Conservation (phyloP, 2,797 vertebrate genomes). For the Otus scops region DNA sequence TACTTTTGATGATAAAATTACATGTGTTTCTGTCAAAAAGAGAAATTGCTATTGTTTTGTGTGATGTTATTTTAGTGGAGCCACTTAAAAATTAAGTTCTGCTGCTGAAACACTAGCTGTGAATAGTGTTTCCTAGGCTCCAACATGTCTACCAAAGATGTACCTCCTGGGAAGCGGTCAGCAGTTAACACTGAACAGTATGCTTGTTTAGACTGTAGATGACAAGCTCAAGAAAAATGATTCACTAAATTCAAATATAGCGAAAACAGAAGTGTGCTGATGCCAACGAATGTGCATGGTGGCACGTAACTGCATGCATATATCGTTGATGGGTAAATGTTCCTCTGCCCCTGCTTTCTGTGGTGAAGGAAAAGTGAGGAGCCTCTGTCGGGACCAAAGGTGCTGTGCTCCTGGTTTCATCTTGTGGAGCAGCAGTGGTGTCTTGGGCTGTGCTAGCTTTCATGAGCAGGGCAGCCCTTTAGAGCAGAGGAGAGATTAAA, state of each 20-base stretch:
- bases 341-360: neutral
- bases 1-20: neutral
- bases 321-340: neutral
- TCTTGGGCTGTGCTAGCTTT: neutral
- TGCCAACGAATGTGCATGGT: neutral
- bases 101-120: neutral
- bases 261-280: neutral
- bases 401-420: neutral
- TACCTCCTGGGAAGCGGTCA: neutral
- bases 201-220: neutral
- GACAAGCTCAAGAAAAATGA: neutral
- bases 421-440: neutral
- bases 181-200: neutral
- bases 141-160: no score
- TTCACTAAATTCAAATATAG: neutral
- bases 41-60: neutral
- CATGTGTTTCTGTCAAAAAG: neutral
- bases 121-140: neutral
- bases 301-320: neutral
- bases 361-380: neutral
- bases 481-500: neutral
- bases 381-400: neutral
- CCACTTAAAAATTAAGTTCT: neutral
- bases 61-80: neutral
- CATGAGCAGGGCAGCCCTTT: neutral